Conservation (phyloP, 2,888 invertebrate species). For the Nemoura dubitans region DNA sequence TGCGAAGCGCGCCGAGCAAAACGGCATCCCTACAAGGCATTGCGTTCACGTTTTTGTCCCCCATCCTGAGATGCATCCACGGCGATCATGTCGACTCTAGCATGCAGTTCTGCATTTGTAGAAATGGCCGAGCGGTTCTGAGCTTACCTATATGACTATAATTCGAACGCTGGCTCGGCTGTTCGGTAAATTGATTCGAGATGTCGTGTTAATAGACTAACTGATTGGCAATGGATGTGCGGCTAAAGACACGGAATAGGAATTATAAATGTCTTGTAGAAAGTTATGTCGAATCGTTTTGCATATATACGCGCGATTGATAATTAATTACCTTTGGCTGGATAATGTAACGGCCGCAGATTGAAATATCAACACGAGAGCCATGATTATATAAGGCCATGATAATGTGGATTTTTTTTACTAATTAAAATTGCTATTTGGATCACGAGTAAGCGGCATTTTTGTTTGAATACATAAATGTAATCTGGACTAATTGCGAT, state of each 20-base stretch:
- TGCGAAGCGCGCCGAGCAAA: not conserved
- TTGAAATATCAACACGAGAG: not conserved
- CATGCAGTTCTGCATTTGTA: not conserved
- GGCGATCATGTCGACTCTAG: no score
- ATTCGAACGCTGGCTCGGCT: not conserved
- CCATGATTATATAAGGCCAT: not conserved
- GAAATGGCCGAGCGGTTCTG: not conserved
- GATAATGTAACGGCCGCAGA: not conserved
- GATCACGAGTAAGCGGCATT: not conserved
- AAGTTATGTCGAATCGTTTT: not conserved
- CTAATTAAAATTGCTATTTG: not conserved
- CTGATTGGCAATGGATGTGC: not conserved
- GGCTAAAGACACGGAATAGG: not conserved
- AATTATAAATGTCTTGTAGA: not conserved
- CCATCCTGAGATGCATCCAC: no score
- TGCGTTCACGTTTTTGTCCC: not conserved
- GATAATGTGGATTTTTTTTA: not conserved
- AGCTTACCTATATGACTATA: not conserved
- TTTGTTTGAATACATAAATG: not conserved
- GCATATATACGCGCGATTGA: not conserved
- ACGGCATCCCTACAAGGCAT: not conserved
- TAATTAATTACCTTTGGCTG: not conserved
- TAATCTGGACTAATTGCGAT: conserved; percentile 14
- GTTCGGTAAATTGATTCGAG: not conserved
- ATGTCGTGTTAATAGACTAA: not conserved